Evolutionary conservation across 2,113 vertebrate species (phyloP).

Genomic region (Rhea americana): DNA sequence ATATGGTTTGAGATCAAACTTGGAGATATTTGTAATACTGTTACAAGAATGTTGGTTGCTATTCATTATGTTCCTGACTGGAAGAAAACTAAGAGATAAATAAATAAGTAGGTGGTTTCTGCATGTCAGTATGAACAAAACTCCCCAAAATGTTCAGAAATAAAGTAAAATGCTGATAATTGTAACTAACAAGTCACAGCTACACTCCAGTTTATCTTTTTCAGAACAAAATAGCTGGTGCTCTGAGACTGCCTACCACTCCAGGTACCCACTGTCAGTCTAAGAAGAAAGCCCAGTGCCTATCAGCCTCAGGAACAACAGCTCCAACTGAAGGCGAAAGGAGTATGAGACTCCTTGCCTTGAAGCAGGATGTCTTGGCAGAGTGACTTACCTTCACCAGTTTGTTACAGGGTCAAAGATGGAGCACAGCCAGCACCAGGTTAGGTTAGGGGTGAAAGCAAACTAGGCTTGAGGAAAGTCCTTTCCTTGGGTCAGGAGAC

Average conservation of each 20-base stretch:
- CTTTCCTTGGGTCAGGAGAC: neutral
- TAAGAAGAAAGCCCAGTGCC: neutral
- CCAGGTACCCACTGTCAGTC: neutral
- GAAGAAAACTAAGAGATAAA: neutral
- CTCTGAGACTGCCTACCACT: neutral
- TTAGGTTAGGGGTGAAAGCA: neutral
- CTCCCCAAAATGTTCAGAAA: neutral
- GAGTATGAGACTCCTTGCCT: neutral
- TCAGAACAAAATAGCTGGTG: neutral
- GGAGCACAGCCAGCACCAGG: neutral
- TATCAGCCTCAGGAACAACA: neutral
- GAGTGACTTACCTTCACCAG: neutral
- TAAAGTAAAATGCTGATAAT: neutral
- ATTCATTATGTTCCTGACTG: neutral
- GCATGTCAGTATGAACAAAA: neutral
- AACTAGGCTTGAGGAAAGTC: neutral
- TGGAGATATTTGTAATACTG: neutral
- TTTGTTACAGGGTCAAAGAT: neutral
- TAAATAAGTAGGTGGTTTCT: neutral
- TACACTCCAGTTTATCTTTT: neutral
- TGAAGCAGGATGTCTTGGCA: neutral
- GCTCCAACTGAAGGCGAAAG: neutral
- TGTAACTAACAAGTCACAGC: conserved; percentile 4
- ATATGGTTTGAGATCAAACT: neutral
- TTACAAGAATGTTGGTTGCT: neutral